Evolutionary conservation across 2,888 invertebrate genomes (phyloP).

Genomic region (Agrotis puta): DNA sequence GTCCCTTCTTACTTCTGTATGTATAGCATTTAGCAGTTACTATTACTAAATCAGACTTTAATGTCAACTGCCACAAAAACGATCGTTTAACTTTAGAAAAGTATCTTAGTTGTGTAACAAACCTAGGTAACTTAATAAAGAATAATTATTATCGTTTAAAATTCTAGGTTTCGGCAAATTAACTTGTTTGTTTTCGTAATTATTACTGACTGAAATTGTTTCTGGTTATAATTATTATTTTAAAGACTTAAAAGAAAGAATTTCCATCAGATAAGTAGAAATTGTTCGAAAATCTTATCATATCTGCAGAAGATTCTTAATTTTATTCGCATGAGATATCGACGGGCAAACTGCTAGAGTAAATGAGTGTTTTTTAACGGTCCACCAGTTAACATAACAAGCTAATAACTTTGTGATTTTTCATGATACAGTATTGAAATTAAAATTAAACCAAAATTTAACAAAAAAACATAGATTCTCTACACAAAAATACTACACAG

Average conservation of each 20-base stretch:
- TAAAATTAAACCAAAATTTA: too few relatives aligned
- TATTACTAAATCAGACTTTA: not conserved
- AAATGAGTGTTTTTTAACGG: too few relatives aligned
- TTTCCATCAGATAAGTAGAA: not conserved
- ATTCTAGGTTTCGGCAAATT: conserved; percentile 6
- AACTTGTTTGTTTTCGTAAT: conserved; percentile 30
- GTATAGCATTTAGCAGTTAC: too few relatives aligned
- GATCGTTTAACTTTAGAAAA: conserved; percentile 20
- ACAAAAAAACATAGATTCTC: too few relatives aligned
- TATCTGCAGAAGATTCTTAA: not conserved
- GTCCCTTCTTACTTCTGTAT: too few relatives aligned
- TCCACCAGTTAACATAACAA: too few relatives aligned
- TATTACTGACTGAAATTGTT: conserved; percentile 44
- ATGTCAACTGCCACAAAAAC: conserved; percentile 3
- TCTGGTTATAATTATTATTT: not conserved
- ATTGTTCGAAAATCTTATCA: not conserved
- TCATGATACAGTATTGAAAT: too few relatives aligned
- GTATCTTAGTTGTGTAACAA: conserved; percentile 36
- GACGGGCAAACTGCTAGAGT: not conserved
- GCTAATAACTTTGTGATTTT: too few relatives aligned
- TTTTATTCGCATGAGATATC: not conserved
- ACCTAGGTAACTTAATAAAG: conserved; percentile 29
- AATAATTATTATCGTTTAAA: conserved; percentile 9
- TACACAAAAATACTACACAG: too few relatives aligned
- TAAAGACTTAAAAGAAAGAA: not conserved